Percentiles rank a stretch among this genome's conserved stretches.
Conservation (phyloP, 2,797 vertebrate genomes). For the Sphenodon punctatus region DNA sequence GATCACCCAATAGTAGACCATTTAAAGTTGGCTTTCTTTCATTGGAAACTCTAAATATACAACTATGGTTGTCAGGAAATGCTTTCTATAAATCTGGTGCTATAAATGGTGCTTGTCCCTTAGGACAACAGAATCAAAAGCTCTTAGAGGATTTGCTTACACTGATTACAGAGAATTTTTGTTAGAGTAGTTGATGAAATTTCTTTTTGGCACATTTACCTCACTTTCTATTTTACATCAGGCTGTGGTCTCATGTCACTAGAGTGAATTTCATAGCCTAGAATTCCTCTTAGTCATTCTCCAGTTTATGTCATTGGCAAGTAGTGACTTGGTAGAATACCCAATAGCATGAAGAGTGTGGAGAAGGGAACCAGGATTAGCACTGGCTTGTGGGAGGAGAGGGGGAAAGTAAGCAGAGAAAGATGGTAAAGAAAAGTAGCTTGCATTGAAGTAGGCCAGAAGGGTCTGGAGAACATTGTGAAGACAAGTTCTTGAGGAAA, state of each 20-base stretch:
- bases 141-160: neutral
- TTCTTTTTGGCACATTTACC: neutral
- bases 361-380: too few relatives aligned
- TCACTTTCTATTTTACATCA: slow-evolving; percentile 8
- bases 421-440: neutral
- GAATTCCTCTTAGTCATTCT: slow-evolving; percentile 9
- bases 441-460: neutral
- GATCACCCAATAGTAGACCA: too few relatives aligned
- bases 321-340: too few relatives aligned
- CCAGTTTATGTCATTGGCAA: too few relatives aligned
- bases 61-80: neutral
- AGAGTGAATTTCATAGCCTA: neutral
- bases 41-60: neutral
- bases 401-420: neutral
- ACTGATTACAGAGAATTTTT: slow-evolving; percentile 25
- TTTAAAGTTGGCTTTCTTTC: neutral
- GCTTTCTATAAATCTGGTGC: neutral
- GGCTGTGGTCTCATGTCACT: neutral
- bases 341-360: too few relatives aligned
- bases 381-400: neutral
- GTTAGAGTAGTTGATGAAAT: slow-evolving; percentile 1
- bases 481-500: too few relatives aligned
- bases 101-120: neutral
- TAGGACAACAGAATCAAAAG: slow-evolving; percentile 4
- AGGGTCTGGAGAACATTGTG: too few relatives aligned